A percentile compares a stretch with the other conserved stretches of the same genome.
Evolutionary conservation across 2,113 vertebrate species (phyloP).

Genomic region (Steatornis caripensis): DNA sequence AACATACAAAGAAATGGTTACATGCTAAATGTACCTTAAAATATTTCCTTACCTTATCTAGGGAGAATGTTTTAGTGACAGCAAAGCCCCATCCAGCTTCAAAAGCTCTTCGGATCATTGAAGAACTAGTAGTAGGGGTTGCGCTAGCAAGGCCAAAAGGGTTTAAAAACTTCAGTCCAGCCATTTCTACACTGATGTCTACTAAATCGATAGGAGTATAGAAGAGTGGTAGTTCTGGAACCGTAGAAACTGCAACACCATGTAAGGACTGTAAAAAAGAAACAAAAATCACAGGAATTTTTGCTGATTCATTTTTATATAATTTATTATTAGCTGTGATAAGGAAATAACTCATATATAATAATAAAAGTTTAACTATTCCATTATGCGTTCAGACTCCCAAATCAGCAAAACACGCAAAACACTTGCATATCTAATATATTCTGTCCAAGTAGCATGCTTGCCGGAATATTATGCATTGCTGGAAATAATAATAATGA

Average conservation of each 20-base stretch:
- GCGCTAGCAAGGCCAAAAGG: conserved; percentile 93
- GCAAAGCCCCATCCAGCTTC: conserved; percentile 91
- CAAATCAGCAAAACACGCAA: background rate
- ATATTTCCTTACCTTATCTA: conserved; percentile 80
- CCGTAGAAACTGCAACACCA: conserved; percentile 66
- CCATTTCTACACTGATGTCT: conserved; percentile 87
- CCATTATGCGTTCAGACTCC: background rate
- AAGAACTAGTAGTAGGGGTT: conserved; percentile 84
- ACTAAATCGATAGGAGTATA: conserved; percentile 85
- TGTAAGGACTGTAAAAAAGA: conserved; percentile 72
- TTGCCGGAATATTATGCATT: background rate
- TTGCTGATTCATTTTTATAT: background rate
- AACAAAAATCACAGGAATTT: background rate
- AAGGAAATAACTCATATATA: background rate
- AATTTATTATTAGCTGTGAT: background rate
- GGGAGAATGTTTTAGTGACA: conserved; percentile 90
- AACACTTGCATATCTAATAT: background rate
- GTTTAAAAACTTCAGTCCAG: conserved; percentile 85
- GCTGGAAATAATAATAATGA: background rate
- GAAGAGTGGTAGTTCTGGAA: conserved; percentile 84
- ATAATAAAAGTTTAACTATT: background rate
- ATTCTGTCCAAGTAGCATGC: background rate
- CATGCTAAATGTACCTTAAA: background rate
- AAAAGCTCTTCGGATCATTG: conserved; percentile 93
- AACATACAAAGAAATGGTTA: background rate